Evolutionary conservation across 2,888 invertebrate species (phyloP).

Genomic region (Acleris sparsana): DNA sequence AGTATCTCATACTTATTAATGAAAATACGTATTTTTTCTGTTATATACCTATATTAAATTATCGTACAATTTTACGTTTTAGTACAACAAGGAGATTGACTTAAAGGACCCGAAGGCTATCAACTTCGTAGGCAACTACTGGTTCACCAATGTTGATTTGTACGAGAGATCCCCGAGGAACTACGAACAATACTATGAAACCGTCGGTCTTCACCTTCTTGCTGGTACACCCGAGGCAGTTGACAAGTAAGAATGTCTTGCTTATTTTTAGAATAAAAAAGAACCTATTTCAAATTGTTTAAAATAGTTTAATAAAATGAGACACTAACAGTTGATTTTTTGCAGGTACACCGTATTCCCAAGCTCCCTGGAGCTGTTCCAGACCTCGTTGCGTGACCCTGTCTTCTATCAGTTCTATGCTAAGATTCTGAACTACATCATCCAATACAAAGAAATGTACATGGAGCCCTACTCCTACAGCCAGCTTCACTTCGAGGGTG

Average conservation of each 20-base stretch:
- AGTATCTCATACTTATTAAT: slow-evolving; percentile 49
- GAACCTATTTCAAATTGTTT: no score
- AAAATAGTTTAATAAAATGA: neutral
- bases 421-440: slow-evolving; percentile 73
- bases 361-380: slow-evolving; percentile 77
- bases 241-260: slow-evolving; percentile 52
- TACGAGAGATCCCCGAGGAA: slow-evolving; percentile 59
- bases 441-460: slow-evolving; percentile 74
- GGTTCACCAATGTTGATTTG: slow-evolving; percentile 82
- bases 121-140: slow-evolving; percentile 80
- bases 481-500: slow-evolving; percentile 64
- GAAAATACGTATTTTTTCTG: neutral
- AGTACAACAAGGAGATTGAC: slow-evolving; percentile 66
- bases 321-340: neutral
- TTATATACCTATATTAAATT: slow-evolving; percentile 32
- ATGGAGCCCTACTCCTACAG: slow-evolving; percentile 78
- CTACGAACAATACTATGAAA: slow-evolving; percentile 83
- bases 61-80: slow-evolving; percentile 31
- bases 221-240: slow-evolving; percentile 55
- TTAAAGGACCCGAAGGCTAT: slow-evolving; percentile 71
- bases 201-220: slow-evolving; percentile 77
- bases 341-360: slow-evolving; percentile 75
- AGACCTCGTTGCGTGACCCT: slow-evolving; percentile 85
- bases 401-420: slow-evolving; percentile 84
- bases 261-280: neutral